Base-by-base conservation (phyloP, 2,113 vertebrate species). In the Silurus asotus region DNA sequence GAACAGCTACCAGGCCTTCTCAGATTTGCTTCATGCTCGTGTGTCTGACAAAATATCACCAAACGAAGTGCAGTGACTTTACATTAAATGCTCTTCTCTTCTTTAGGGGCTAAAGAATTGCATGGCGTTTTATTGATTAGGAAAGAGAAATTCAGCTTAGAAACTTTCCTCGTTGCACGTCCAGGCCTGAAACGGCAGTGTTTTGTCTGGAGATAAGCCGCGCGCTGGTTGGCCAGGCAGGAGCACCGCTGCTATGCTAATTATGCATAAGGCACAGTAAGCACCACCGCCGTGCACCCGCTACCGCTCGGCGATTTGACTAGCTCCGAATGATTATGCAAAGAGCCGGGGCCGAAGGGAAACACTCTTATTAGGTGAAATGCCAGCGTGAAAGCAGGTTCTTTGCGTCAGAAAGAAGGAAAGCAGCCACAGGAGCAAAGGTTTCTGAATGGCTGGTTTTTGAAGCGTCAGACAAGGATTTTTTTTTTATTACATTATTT, bases 251-350 rank as follows among this genome's bases (percentile, higher is more conserved):
- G 25, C 56, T 48, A 48, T 80, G 77, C 56, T 80, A 61, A 61
- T 80, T 61, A 80, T 80, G 77, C 77, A 80, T 37, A 80, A 59
- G 28, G 56, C 17, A 53, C 62, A 69, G 49, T 25, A 83, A 69
- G 78, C 72, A 48, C 84, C 49, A 28, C 37, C 56, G 28, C 65
- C 37, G 84, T 15, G 62, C 23, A 59, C 53, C 81, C 23, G 74
- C 48, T 86, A 56, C 74, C 70, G 81, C 5, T 1, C 14, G 3
- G 23, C 69, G 45, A 86, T 88, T 88, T 88, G 76, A 84, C 82
- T 86, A 72, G 70, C 67, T 67, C 37, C 25, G 70, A 83, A 75
- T 85, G 65, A 86, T 86, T 82, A 88, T 83, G 87, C 80, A 78
- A 86, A 88, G 69, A 51, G 55, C 62, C 81, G 64, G 75, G 51